Conservation (phyloP, 2,888 invertebrate genomes). For the Yponomeuta cagnagella region DNA sequence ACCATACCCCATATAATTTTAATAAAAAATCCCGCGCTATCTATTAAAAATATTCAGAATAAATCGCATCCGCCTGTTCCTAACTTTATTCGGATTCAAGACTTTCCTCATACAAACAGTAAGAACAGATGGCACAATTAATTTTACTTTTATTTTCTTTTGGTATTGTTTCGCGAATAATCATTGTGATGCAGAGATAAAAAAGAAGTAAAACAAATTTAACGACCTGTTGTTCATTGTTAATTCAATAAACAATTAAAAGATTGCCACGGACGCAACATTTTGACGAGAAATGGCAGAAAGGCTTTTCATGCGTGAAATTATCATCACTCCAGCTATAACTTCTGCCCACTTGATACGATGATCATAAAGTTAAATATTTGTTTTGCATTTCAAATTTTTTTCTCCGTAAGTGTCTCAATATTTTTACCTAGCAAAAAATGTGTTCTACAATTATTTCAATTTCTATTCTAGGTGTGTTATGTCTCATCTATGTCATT, state of each 20-base stretch:
- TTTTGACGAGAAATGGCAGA: conserved; percentile 29
- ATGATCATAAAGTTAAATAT: background rate
- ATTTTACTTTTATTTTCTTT: background rate
- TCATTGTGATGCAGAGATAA: background rate
- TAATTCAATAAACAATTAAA: conserved; percentile 42
- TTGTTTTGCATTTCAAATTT: background rate
- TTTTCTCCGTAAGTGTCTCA: conserved; percentile 1
- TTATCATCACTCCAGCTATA: conserved; percentile 26
- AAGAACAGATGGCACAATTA: background rate
- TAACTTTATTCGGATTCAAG: no score
- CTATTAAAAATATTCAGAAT: no score
- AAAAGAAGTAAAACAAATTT: conserved; percentile 30
- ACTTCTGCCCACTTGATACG: background rate
- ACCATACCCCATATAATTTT: no score
- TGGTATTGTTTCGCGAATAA: background rate
- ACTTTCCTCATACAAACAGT: background rate
- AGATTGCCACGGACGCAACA: conserved; percentile 25
- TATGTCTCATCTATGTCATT: conserved; percentile 30
- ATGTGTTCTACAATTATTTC: conserved; percentile 13
- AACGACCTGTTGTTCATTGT: conserved; percentile 58
- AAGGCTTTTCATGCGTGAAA: conserved; percentile 44
- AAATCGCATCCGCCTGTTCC: no score
- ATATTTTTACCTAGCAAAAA: conserved; percentile 12
- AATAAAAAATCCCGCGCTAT: no score
- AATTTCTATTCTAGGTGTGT: conserved; percentile 30